Percentiles rank a stretch among this genome's conserved stretches.
phyloP scores from a whole-genome alignment of 2,888 invertebrate species.

The Agrochola lychnidis region DNA sequence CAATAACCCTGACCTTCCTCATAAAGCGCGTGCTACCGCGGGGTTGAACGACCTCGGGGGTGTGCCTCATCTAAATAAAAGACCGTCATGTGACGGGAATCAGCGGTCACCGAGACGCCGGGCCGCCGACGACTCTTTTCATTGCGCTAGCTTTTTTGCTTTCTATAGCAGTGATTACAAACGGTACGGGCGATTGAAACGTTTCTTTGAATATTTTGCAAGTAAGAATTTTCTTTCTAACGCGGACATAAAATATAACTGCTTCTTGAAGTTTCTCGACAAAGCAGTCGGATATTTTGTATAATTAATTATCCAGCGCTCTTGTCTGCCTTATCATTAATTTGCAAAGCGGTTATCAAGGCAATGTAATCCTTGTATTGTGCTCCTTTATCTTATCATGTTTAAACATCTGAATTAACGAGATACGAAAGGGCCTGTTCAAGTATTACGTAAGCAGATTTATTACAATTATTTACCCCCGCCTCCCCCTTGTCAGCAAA shows the following conservation, averaged over 20 bases:
- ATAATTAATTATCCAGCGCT: conserved; percentile 12
- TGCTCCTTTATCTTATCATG: conserved; percentile 70
- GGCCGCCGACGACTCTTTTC: conserved; percentile 71
- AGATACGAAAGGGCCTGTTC: no score
- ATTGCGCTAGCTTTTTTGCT: conserved; percentile 74
- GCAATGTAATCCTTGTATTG: conserved; percentile 64
- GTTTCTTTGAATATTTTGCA: conserved; percentile 43
- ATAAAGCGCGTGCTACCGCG: conserved; percentile 75
- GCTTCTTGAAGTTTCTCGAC: not conserved
- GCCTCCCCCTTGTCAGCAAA: no score
- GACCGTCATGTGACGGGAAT: conserved; percentile 80
- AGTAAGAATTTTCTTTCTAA: conserved; percentile 10
- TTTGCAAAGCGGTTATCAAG: conserved; percentile 52
- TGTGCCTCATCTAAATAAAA: conserved; percentile 87
- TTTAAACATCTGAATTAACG: conserved; percentile 45
- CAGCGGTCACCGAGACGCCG: conserved; percentile 76
- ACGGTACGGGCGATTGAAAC: conserved; percentile 53
- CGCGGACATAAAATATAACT: conserved; percentile 7
- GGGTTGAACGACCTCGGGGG: conserved; percentile 87
- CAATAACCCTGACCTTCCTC: conserved; percentile 87
- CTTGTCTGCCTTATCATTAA: conserved; percentile 46
- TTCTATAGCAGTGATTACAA: conserved; percentile 60
- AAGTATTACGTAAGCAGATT: no score
- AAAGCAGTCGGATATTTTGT: conserved; percentile 4
- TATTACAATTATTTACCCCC: no score